Percentiles rank a stretch among this genome's conserved stretches.
Conservation (phyloP, 2,797 vertebrate species). For the Anableps anableps region DNA sequence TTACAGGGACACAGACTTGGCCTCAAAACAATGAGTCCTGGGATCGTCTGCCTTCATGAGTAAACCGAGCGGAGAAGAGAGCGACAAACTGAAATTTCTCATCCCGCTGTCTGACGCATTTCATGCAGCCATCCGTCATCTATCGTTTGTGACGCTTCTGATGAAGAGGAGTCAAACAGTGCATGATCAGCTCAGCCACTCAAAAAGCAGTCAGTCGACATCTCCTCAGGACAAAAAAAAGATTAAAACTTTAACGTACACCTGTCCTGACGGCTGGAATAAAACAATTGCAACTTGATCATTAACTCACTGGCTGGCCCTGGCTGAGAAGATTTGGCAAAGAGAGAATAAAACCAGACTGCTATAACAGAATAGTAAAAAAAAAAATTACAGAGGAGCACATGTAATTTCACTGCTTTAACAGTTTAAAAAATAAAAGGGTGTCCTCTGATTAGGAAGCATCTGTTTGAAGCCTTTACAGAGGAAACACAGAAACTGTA, state of each 20-base stretch:
- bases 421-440: not conserved
- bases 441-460: not conserved
- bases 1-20: slow-evolving; percentile 38
- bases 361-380: slow-evolving; percentile 3
- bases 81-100: slow-evolving; percentile 3
- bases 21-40: slow-evolving; percentile 37
- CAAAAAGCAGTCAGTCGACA: slow-evolving; percentile 10
- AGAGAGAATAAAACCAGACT: slow-evolving; percentile 13
- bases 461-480: not conserved
- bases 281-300: slow-evolving; percentile 1
- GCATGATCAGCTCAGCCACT: not conserved
- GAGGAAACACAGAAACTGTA: slow-evolving; percentile 18
- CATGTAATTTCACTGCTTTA: slow-evolving; percentile 31
- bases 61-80: slow-evolving; percentile 48
- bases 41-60: slow-evolving; percentile 50
- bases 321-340: slow-evolving; percentile 45
- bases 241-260: not conserved
- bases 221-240: slow-evolving; percentile 4
- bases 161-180: slow-evolving; percentile 16
- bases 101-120: not conserved
- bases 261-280: not conserved
- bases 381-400: not conserved
- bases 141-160: slow-evolving; percentile 13
- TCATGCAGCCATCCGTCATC: slow-evolving; percentile 16
- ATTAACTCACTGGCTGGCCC: slow-evolving; percentile 13